phyloP scores from a whole-genome alignment of 2,113 vertebrate species.

The Onychostoma macrolepis region DNA sequence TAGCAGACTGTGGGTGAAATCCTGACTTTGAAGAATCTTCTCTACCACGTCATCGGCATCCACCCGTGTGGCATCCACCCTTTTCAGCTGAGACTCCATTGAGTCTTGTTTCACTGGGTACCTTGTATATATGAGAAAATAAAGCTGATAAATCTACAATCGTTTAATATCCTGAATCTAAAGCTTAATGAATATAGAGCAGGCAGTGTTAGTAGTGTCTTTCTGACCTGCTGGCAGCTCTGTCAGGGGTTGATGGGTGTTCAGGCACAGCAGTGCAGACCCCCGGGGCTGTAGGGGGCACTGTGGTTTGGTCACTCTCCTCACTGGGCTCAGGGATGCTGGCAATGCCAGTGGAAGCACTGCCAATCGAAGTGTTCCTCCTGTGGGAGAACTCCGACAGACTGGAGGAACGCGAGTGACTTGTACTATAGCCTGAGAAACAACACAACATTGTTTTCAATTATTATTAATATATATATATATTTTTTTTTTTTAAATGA shows the following conservation, averaged over 20 bases:
- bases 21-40: conserved; percentile 96
- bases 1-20: conserved; percentile 85
- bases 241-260: conserved; percentile 71
- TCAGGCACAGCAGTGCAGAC: conserved; percentile 72
- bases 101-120: conserved; percentile 93
- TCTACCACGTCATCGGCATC: conserved; percentile 95
- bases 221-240: conserved; percentile 69
- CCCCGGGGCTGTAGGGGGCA: conserved; percentile 46
- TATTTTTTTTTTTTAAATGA: not conserved
- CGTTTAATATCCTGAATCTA: not conserved
- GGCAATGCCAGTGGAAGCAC: conserved; percentile 89
- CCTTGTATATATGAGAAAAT: conserved; percentile 67
- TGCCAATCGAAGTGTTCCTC: conserved; percentile 89
- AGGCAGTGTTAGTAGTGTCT: not conserved
- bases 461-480: no score
- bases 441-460: not conserved
- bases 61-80: conserved; percentile 94
- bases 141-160: not conserved
- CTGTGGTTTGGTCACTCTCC: conserved; percentile 69
- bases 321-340: conserved; percentile 91
- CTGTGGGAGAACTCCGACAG: conserved; percentile 91
- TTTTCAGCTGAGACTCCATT: conserved; percentile 93
- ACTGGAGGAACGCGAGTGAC: conserved; percentile 94
- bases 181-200: not conserved
- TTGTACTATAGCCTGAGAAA: conserved; percentile 85